phyloP scores from a whole-genome alignment of 2,888 invertebrate genomes.

The Pachydiplax longipennis region DNA sequence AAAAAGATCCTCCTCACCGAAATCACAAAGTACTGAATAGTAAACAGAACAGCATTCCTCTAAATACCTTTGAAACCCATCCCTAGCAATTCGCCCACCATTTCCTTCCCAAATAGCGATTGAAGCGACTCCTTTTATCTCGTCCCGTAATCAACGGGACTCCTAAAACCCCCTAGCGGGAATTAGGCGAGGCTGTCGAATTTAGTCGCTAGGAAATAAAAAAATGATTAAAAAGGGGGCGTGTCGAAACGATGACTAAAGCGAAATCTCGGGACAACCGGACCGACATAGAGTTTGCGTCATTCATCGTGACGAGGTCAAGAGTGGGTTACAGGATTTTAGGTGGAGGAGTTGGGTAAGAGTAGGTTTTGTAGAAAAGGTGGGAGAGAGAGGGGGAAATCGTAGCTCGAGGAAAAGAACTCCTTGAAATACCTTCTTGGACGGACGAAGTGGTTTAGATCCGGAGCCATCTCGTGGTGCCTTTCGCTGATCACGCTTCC shows the following conservation, averaged over 20 bases:
- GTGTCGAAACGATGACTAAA: background rate
- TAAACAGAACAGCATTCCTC: background rate
- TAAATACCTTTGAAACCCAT: background rate
- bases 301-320: slow-evolving; percentile 12
- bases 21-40: background rate
- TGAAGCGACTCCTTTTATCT: background rate
- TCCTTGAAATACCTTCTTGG: background rate
- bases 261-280: background rate
- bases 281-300: background rate
- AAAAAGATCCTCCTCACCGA: background rate
- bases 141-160: background rate
- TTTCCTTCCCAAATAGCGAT: background rate
- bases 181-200: background rate
- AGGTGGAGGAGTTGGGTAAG: slow-evolving; percentile 16
- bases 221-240: too few relatives aligned
- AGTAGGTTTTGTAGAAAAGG: background rate
- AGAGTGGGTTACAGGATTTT: slow-evolving; percentile 29
- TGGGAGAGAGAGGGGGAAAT: background rate
- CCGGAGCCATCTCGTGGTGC: background rate
- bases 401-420: background rate
- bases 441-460: background rate
- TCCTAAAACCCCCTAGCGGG: background rate
- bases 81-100: background rate
- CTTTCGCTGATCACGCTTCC: slow-evolving; percentile 30
- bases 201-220: background rate